Evolutionary conservation across 2,113 vertebrate genomes (phyloP).

Genomic region (Hippocampus zosterae): DNA sequence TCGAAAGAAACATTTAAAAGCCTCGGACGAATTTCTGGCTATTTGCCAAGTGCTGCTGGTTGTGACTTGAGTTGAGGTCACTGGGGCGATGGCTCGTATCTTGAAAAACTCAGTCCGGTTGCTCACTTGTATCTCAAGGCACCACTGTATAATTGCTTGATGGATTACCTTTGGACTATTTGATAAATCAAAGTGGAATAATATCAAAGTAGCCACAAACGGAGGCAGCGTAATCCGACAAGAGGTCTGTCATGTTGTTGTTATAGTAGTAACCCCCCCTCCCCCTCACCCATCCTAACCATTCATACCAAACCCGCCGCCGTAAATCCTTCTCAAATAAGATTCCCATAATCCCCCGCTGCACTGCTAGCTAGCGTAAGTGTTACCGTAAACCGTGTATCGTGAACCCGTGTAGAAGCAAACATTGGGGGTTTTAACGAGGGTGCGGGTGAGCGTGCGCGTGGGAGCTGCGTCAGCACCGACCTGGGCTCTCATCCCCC

Average conservation of each 20-base stretch:
- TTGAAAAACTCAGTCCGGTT: too few species aligned
- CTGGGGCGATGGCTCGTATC: too few species aligned
- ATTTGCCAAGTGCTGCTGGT: too few species aligned
- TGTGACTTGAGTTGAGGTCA: too few species aligned
- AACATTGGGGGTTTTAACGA: background rate
- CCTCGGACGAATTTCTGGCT: too few species aligned
- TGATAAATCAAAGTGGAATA: too few species aligned
- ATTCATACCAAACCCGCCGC: constrained; percentile 24
- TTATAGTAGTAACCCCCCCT: constrained; percentile 12
- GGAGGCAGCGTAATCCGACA: too few species aligned
- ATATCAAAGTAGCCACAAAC: too few species aligned
- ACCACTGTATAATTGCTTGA: too few species aligned
- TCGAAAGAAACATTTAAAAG: too few species aligned
- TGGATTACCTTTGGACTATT: too few species aligned
- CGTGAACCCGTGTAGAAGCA: constrained; percentile 3
- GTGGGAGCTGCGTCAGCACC: constrained; percentile 35
- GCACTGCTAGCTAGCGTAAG: background rate
- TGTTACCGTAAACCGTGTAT: background rate
- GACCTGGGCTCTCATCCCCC: constrained; percentile 36
- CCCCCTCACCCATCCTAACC: constrained; percentile 1
- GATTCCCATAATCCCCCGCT: constrained; percentile 22
- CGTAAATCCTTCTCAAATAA: constrained; percentile 29
- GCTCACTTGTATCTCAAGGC: too few species aligned
- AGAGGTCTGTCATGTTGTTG: background rate
- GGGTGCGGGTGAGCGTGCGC: background rate